These are phyloP conservation scores for Parnassius glacialis DNA, from an alignment of 2,888 invertebrate genomes.

Conservation along the genomic window DNA sequence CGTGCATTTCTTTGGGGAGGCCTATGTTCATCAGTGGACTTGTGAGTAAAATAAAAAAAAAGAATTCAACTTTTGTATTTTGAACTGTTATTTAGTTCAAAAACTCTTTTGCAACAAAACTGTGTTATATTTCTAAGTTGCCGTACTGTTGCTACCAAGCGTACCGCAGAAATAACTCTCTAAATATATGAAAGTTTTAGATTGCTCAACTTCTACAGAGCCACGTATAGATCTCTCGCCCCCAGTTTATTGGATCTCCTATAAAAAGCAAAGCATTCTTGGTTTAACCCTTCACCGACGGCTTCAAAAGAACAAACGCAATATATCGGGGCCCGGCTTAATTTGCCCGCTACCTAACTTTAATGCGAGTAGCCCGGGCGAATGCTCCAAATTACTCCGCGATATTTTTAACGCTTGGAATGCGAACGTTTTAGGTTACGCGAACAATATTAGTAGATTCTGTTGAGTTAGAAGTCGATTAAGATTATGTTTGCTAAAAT, in stretches of 20 bases:
- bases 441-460: slow-evolving; percentile 67
- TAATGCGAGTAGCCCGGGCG: slow-evolving; percentile 69
- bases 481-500: slow-evolving; percentile 15
- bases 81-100: no score
- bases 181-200: slow-evolving; percentile 26
- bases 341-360: slow-evolving; percentile 75
- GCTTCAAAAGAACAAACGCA: slow-evolving; percentile 81
- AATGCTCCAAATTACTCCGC: slow-evolving; percentile 77
- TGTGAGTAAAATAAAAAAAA: no score
- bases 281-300: slow-evolving; percentile 78
- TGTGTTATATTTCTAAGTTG: no score
- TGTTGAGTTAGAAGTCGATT: slow-evolving; percentile 36
- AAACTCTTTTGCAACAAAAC: slow-evolving; percentile 10
- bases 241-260: slow-evolving; percentile 65
- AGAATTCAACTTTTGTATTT: no score
- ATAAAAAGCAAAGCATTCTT: slow-evolving; percentile 81
- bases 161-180: slow-evolving; percentile 20
- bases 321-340: slow-evolving; percentile 78
- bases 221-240: slow-evolving; percentile 36
- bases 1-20: no score
- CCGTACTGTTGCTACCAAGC: slow-evolving; percentile 3
- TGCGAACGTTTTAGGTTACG: slow-evolving; percentile 72
- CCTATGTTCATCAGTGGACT: no score
- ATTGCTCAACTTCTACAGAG: slow-evolving; percentile 22
- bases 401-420: slow-evolving; percentile 79